A percentile compares a stretch with the other conserved stretches of the same genome.
These are phyloP conservation scores for Synergus japonicus DNA, from an alignment of 2,888 invertebrate species.

Conservation along the genomic window DNA sequence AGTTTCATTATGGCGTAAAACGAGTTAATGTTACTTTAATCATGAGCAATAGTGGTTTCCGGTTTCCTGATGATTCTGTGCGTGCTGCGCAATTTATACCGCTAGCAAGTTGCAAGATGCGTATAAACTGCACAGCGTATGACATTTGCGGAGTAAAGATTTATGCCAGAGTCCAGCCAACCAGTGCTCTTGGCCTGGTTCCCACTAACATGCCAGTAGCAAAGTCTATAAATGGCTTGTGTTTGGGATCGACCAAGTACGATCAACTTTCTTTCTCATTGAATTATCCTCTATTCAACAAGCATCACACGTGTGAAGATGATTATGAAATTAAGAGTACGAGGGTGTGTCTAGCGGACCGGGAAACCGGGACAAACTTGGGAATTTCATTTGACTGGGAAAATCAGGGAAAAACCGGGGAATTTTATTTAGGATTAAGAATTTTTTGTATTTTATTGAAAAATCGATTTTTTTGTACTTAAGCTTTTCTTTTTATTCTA, in stretches of 20 bases:
- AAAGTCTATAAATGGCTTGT: background rate
- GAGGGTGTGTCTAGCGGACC: no score
- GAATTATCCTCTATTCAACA: background rate
- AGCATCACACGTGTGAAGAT: no score
- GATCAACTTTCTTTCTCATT: constrained; percentile 18
- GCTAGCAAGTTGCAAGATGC: background rate
- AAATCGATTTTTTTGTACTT: no score
- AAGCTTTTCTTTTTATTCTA: no score
- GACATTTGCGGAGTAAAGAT: constrained; percentile 62
- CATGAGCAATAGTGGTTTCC: background rate
- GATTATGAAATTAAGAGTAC: no score
- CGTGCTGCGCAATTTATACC: background rate
- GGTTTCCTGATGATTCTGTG: background rate
- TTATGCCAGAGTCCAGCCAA: constrained; percentile 69
- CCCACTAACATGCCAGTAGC: constrained; percentile 54
- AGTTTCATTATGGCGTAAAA: background rate
- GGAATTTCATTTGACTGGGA: no score
- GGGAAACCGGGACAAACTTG: no score
- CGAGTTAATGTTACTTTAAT: background rate
- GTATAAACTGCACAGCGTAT: constrained; percentile 1
- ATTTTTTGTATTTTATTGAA: no score
- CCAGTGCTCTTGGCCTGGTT: constrained; percentile 73
- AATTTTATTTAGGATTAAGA: no score
- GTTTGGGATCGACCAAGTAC: constrained; percentile 11
- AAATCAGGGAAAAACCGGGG: no score